A percentile compares a stretch with the other conserved stretches of the same genome.
Evolutionary conservation across 2,888 invertebrate species (phyloP).

Genomic region (Syrista parreyssii): DNA sequence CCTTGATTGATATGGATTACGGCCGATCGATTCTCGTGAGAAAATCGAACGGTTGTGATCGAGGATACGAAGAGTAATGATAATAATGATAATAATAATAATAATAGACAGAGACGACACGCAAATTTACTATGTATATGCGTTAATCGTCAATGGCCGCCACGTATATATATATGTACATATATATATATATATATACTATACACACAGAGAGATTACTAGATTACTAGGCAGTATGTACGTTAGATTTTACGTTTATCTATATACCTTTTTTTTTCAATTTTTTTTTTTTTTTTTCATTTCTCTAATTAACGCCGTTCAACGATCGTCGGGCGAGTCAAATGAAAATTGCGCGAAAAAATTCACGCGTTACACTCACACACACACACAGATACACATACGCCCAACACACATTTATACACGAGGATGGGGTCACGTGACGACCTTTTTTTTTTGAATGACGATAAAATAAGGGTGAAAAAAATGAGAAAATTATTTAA

Average conservation of each 20-base stretch:
- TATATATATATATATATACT: too few species aligned
- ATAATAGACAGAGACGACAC: too few species aligned
- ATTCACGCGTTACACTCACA: too few species aligned
- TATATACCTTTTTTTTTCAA: neutral
- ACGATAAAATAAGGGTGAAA: neutral
- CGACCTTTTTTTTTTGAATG: neutral
- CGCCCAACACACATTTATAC: too few species aligned
- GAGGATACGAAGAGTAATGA: too few species aligned
- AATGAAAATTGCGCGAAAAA: too few species aligned
- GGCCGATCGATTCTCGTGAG: slow-evolving; percentile 23
- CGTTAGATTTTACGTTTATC: slow-evolving; percentile 6
- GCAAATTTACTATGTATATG: too few species aligned
- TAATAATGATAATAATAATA: too few species aligned
- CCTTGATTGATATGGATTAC: slow-evolving; percentile 57
- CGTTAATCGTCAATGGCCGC: slow-evolving; percentile 36
- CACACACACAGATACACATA: too few species aligned
- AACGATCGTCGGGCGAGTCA: neutral
- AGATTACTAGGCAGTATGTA: slow-evolving; percentile 47
- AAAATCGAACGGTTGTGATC: too few species aligned
- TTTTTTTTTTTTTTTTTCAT: neutral
- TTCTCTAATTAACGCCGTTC: slow-evolving; percentile 14
- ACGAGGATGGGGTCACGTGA: too few species aligned
- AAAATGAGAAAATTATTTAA: neutral
- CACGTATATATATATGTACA: slow-evolving; percentile 40
- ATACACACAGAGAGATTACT: slow-evolving; percentile 56